Base-by-base conservation (phyloP, 2,113 vertebrate species). In the Cavia porcellus region DNA sequence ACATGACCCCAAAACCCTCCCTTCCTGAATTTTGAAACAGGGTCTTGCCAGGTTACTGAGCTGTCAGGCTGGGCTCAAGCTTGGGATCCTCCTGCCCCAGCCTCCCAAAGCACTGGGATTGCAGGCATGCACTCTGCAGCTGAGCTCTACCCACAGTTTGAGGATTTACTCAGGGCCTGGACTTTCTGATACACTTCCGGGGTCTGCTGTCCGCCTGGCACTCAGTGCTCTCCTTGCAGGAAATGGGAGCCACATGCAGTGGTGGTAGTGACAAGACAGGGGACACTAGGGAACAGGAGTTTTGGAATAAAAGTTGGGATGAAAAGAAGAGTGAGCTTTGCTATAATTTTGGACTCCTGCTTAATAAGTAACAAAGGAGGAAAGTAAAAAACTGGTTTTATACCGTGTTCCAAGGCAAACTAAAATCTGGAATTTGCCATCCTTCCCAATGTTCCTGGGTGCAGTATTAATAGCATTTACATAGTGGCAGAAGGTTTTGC, bases 371-470 rank as follows among this genome's bases (percentile, higher is more conserved):
- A 92, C 19, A 90, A 81, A 92, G 19, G 89, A 45, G 12, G 55
- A 70, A 92, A 90, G 50, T 79, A 14, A 90, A 83, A 94, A 68
- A 57, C 30, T 30, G 77, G 66, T 14, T 87, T 20, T n/a, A 94
- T 98, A 99, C 99, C 99, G 99, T 59, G 99, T 98, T 94, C 99
- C 99, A n/a, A 99, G 98, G 98, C 99, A 99, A 97, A 99, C 98
- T 22, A 99, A 98, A 95, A 99, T 99, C 98, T 99, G 99, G 98
- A 99, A 99, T 97, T 99, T 99, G 47, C 99, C 99, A 0, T 99
- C 99, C 97, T 99, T 99, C 45, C 99, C 99, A 5, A 99, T 99
- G 98, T 98, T 99, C 93, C 99, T 98, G 57, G 99, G 99, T 7
- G 99, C 99, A 7, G 98, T 98, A 79, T 99, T 99, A 96, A 99